Evolutionary conservation across 2,888 invertebrate genomes (phyloP).

Genomic region (Eupithecia dodoneata): DNA sequence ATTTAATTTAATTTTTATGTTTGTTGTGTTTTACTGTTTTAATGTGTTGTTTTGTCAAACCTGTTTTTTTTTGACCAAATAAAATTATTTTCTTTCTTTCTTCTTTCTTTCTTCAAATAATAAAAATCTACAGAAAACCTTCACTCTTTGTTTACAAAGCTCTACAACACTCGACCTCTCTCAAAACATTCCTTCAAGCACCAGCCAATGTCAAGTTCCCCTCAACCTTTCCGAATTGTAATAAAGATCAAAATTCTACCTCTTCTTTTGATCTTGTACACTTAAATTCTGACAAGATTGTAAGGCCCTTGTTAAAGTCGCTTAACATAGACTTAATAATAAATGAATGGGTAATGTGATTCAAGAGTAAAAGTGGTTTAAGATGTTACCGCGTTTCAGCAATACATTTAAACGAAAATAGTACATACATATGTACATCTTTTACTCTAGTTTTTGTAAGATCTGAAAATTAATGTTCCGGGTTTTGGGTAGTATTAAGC

Average conservation of each 20-base stretch:
- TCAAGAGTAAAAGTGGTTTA: slow-evolving; percentile 2
- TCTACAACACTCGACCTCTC: slow-evolving; percentile 14
- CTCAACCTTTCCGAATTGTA: slow-evolving; percentile 23
- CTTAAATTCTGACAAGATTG: slow-evolving; percentile 29
- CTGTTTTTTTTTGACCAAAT: too few relatives aligned
- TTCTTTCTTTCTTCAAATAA: too few relatives aligned
- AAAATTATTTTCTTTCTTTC: too few relatives aligned
- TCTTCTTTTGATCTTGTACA: slow-evolving; percentile 25
- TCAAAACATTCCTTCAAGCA: slow-evolving; percentile 17
- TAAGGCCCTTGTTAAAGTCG: slow-evolving; percentile 25
- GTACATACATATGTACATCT: too few relatives aligned
- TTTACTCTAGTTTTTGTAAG: too few relatives aligned
- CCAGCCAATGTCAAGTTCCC: slow-evolving; percentile 19
- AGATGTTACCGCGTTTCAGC: too few relatives aligned
- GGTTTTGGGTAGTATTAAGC: too few relatives aligned
- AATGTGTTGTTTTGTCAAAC: too few relatives aligned
- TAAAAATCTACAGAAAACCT: slow-evolving; percentile 1
- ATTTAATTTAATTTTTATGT: too few relatives aligned
- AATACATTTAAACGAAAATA: too few relatives aligned
- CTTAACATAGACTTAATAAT: slow-evolving; percentile 21
- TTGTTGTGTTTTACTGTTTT: too few relatives aligned
- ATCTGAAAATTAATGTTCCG: too few relatives aligned
- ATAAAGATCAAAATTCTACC: slow-evolving; percentile 28
- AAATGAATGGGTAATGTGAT: slow-evolving; percentile 19
- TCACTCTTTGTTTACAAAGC: slow-evolving; percentile 17